These are phyloP conservation scores for Drosophila austrosaltans DNA, from an alignment of 2,888 invertebrate species.

Conservation along the genomic window DNA sequence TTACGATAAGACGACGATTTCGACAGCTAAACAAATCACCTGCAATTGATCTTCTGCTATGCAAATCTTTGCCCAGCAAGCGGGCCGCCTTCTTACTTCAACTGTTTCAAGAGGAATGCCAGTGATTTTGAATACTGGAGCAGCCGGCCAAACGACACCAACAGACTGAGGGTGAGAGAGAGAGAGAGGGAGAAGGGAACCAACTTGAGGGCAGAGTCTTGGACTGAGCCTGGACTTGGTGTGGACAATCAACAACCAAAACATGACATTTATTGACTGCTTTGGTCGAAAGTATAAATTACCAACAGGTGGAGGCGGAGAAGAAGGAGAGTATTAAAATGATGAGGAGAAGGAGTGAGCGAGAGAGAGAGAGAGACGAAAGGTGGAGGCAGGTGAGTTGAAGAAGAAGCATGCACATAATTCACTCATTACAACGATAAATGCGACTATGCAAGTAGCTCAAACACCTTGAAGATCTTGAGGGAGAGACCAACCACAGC, in stretches of 20 bases:
- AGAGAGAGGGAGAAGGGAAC: neutral
- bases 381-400: neutral
- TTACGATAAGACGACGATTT: conserved; percentile 84
- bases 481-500: conserved; percentile 78
- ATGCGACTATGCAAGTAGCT: conserved; percentile 51
- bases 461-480: conserved; percentile 48
- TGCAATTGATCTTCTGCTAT: conserved; percentile 83
- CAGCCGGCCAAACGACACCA: conserved; percentile 30
- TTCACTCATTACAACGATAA: conserved; percentile 73
- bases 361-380: neutral
- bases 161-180: neutral
- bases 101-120: conserved; percentile 67
- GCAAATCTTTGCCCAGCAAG: conserved; percentile 56
- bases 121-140: conserved; percentile 78
- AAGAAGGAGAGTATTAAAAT: neutral
- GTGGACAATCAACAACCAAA: conserved; percentile 77
- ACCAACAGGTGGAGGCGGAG: conserved; percentile 58
- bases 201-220: too few relatives aligned
- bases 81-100: conserved; percentile 21
- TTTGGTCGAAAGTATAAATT: conserved; percentile 76
- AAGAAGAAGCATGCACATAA: conserved; percentile 30
- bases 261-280: conserved; percentile 82
- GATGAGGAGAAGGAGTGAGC: neutral
- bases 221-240: conserved; percentile 42
- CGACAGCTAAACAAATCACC: conserved; percentile 84